phyloP scores from a whole-genome alignment of 1,140 invertebrate species.

The Cataglyphis hispanica region DNA sequence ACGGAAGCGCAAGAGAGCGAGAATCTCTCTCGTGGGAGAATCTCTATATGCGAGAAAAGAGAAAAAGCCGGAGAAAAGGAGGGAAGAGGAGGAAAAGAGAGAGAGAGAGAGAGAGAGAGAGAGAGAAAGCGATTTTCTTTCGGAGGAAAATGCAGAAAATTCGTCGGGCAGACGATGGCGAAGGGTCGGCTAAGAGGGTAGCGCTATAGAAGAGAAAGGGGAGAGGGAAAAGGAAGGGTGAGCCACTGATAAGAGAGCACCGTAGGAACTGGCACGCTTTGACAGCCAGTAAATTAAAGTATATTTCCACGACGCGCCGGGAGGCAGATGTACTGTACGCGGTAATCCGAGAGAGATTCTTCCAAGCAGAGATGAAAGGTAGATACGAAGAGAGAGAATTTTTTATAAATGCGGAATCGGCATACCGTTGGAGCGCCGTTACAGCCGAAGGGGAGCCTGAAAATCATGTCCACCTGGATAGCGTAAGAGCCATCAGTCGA shows the following conservation, averaged over 20 bases:
- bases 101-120: constrained; percentile 7
- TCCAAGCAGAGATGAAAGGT: constrained; percentile 71
- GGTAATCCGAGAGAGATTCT: constrained; percentile 68
- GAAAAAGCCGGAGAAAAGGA: background rate
- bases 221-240: constrained; percentile 36
- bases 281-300: constrained; percentile 77
- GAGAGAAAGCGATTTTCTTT: constrained; percentile 47
- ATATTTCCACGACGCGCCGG: constrained; percentile 74
- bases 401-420: constrained; percentile 72
- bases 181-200: constrained; percentile 53
- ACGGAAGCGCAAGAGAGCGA: constrained; percentile 27
- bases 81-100: background rate
- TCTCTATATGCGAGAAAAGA: constrained; percentile 48
- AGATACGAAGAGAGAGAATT: constrained; percentile 71
- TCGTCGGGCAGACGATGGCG: constrained; percentile 46
- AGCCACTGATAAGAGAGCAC: constrained; percentile 70
- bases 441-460: constrained; percentile 44
- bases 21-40: constrained; percentile 46
- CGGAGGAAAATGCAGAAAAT: constrained; percentile 60
- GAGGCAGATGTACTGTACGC: constrained; percentile 71
- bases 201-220: background rate
- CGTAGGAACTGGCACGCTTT: constrained; percentile 73
- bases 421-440: constrained; percentile 43
- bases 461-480: constrained; percentile 71
- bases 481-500: constrained; percentile 53